Evolutionary conservation across 2,888 invertebrate species (phyloP).

Genomic region (Ctenicera cuprea): DNA sequence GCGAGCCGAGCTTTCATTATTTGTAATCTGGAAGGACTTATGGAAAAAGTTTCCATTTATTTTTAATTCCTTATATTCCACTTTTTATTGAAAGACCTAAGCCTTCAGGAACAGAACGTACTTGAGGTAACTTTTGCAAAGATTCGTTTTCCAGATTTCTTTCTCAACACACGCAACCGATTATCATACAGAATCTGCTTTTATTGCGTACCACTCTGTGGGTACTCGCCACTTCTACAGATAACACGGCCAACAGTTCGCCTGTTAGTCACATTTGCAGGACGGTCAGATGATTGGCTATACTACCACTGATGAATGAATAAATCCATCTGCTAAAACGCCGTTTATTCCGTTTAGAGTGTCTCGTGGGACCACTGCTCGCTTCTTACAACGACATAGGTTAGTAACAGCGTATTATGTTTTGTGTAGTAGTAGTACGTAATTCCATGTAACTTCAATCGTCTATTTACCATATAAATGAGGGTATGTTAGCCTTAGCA

Average conservation of each 20-base stretch:
- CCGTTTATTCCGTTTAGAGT: slow-evolving; percentile 6
- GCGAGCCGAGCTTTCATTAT: slow-evolving; percentile 72
- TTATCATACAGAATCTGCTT: slow-evolving; percentile 10
- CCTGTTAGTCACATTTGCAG: slow-evolving; percentile 4
- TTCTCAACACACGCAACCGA: slow-evolving; percentile 27
- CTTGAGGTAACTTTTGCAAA: slow-evolving; percentile 51
- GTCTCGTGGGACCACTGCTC: slow-evolving; percentile 16
- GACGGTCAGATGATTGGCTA: slow-evolving; percentile 22
- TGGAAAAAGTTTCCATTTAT: slow-evolving; percentile 74
- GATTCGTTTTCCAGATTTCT: slow-evolving; percentile 27
- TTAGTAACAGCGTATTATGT: slow-evolving; percentile 11
- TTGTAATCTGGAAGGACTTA: slow-evolving; percentile 73
- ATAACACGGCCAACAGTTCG: background rate
- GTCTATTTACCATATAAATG: too few species aligned
- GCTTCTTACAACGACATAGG: slow-evolving; percentile 11
- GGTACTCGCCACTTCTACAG: background rate
- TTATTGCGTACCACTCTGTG: background rate
- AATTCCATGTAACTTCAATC: background rate
- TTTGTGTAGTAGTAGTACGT: background rate
- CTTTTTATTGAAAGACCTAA: slow-evolving; percentile 71
- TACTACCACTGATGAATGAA: slow-evolving; percentile 8
- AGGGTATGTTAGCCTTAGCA: too few species aligned
- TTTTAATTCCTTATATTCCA: slow-evolving; percentile 73
- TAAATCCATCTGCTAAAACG: background rate
- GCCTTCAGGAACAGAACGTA: slow-evolving; percentile 51